Percentiles rank a stretch among this genome's conserved stretches.
phyloP scores from a whole-genome alignment of 2,113 vertebrate species.

The Chiloscyllium plagiosum region DNA sequence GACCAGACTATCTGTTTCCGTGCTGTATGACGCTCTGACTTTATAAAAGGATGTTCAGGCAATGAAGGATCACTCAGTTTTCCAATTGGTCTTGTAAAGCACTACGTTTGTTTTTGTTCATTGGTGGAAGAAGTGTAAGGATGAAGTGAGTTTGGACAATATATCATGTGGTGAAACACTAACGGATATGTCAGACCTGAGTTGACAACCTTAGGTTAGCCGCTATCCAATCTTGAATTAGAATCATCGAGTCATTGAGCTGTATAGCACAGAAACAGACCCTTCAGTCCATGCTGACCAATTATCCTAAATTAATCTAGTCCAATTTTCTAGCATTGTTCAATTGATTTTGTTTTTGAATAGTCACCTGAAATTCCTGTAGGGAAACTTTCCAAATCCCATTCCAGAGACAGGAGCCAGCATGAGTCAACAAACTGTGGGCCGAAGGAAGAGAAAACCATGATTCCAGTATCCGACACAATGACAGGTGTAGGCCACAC shows the following conservation, averaged over 20 bases:
- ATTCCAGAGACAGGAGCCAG: neutral
- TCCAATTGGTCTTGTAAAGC: neutral
- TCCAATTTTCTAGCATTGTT: neutral
- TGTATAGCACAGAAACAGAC: no score
- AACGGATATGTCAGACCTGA: neutral
- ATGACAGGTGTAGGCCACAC: no score
- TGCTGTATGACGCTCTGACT: no score
- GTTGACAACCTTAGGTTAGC: neutral
- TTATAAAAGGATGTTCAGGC: no score
- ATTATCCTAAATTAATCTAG: no score
- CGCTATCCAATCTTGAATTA: neutral
- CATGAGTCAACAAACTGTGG: neutral
- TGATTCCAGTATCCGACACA: neutral
- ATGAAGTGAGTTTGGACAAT: neutral
- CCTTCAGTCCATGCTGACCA: no score
- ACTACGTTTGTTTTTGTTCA: neutral
- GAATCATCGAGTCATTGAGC: no score
- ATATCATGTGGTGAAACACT: neutral
- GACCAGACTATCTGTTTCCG: no score
- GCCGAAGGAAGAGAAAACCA: neutral
- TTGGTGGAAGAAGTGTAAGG: neutral
- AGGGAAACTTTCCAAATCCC: neutral
- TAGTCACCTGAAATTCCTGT: neutral
- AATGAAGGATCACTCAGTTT: neutral
- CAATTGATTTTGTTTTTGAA: neutral